phyloP scores from a whole-genome alignment of 2,888 invertebrate genomes.

The Agapostemon virescens region DNA sequence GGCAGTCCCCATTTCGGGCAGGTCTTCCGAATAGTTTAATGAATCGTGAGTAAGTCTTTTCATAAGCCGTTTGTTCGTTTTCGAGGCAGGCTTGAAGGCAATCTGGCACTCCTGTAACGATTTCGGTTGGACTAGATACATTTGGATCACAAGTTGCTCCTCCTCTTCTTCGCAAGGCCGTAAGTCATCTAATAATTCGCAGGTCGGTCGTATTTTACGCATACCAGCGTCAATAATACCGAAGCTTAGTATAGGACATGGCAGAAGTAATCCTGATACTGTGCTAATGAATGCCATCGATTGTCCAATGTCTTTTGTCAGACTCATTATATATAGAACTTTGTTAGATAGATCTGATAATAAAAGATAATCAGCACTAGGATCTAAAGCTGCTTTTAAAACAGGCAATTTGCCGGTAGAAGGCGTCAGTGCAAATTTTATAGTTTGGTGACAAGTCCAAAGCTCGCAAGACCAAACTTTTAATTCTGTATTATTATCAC shows the following conservation, averaged over 20 bases:
- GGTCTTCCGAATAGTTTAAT: constrained; percentile 73
- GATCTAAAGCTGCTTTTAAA: constrained; percentile 91
- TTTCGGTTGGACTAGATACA: constrained; percentile 93
- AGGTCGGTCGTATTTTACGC: constrained; percentile 74
- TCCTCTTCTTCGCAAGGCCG: constrained; percentile 83
- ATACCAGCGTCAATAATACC: constrained; percentile 90
- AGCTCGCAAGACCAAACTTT: constrained; percentile 97
- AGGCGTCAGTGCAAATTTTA: constrained; percentile 85
- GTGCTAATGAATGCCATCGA: constrained; percentile 86
- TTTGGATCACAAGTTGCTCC: constrained; percentile 81
- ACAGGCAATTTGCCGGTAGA: constrained; percentile 80
- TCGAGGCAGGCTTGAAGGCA: constrained; percentile 81
- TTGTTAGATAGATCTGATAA: constrained; percentile 93
- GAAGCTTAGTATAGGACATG: constrained; percentile 93
- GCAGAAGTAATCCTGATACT: constrained; percentile 92
- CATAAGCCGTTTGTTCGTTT: constrained; percentile 70
- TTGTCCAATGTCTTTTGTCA: constrained; percentile 84
- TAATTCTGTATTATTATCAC: constrained; percentile 92
- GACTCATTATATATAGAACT: constrained; percentile 91
- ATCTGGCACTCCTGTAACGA: constrained; percentile 93
- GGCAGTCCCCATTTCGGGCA: constrained; percentile 70
- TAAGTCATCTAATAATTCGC: constrained; percentile 82
- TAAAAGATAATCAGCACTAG: constrained; percentile 91
- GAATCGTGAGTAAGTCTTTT: constrained; percentile 76
- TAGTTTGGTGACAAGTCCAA: constrained; percentile 96